phyloP scores from a whole-genome alignment of 2,113 vertebrate species.

The Channa argus region DNA sequence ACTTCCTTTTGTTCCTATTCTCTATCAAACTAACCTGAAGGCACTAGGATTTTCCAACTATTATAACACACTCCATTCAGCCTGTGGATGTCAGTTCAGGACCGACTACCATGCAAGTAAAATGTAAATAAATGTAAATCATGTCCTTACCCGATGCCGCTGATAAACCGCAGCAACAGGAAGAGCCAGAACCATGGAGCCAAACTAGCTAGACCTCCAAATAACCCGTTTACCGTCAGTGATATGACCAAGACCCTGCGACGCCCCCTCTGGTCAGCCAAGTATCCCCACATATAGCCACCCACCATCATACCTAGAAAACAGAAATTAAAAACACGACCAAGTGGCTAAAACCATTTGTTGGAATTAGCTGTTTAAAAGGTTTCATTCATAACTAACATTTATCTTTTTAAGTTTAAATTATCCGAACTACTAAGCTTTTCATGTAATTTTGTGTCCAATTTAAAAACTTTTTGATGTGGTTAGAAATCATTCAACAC shows the following conservation, averaged over 20 bases:
- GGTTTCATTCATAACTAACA: too few relatives aligned
- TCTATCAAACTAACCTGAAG: neutral
- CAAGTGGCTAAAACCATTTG: too few relatives aligned
- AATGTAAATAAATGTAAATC: neutral
- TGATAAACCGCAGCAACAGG: constrained; percentile 81
- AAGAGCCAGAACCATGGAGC: constrained; percentile 82
- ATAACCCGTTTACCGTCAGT: constrained; percentile 80
- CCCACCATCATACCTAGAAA: constrained; percentile 85
- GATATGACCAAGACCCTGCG: constrained; percentile 77
- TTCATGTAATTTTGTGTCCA: too few relatives aligned
- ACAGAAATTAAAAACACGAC: neutral
- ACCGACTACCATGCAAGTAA: neutral
- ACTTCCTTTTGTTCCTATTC: too few relatives aligned
- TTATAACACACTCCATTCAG: neutral
- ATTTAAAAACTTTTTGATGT: too few relatives aligned
- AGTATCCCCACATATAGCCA: constrained; percentile 83
- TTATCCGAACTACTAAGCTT: too few relatives aligned
- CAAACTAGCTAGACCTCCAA: constrained; percentile 77
- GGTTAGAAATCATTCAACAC: neutral
- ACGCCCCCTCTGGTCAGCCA: constrained; percentile 82
- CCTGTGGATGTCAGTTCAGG: neutral
- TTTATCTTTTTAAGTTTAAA: too few relatives aligned
- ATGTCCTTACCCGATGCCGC: constrained; percentile 79
- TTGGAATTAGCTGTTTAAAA: too few relatives aligned
- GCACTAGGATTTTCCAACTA: neutral